Base-by-base conservation (phyloP, 2,888 invertebrate genomes). In the Tribolium freemani region DNA sequence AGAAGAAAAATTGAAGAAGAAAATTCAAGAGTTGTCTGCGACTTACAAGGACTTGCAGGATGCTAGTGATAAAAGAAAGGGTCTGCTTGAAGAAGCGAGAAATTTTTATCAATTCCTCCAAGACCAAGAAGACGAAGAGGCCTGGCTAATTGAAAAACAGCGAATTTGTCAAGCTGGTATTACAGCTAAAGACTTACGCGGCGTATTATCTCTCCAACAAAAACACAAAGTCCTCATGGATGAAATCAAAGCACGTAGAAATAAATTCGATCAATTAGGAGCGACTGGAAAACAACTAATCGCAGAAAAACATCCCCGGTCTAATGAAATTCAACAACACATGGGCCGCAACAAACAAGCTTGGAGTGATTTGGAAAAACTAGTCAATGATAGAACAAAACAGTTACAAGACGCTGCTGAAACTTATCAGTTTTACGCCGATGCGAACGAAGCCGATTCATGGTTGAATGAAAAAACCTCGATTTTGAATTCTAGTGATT, bases 401-500 rank as follows among this genome's bases (percentile, higher is more conserved):
- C 94, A 95, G 81, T 86, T 97, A 16, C 93, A 94, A 81, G 96
- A 96, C 84, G 96, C 96, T 0, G 93, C 93, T 2, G 97, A 98
- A 83, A 97, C 98, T 0, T 97, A 96, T 81, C 97, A 97, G 91
- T 98, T 97, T 88, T 97, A 97, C 86, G 95, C 97, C 0, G 99
- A 99, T 87, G 97, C 98, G 0, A 98, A 99, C 87, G 99, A 99
- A 84, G 95, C 97, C 0, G 98, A 99, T 81, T 97, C 97, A 0
- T 99, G 98, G 97, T 92, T 98, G 88, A 95, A 96, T 78, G 99
- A 99, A 86, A 97, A 97, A 87, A 93, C 96, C 87, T 94, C 97
- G 0, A 89, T 99, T 45, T 95, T 97, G 9, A 91, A 93, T 8
- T 96, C 96, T 0, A 91, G 91, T 60, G 99, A 99, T 88, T 94